phyloP scores from a whole-genome alignment of 2,113 vertebrate genomes.

The Chlamydotis undulata region DNA sequence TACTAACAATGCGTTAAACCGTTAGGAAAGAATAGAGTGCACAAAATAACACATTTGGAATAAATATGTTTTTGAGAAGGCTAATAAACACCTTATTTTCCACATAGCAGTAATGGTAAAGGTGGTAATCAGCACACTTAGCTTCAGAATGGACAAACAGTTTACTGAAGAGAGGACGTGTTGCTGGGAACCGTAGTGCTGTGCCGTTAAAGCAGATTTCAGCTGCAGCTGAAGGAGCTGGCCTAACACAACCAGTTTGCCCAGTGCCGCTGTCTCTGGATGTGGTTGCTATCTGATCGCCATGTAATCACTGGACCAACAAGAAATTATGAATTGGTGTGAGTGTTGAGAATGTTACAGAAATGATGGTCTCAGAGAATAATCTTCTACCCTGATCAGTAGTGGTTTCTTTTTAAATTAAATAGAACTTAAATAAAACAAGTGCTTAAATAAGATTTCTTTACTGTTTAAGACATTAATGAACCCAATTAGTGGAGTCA shows the following conservation, averaged over 20 bases:
- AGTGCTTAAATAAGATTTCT: not conserved
- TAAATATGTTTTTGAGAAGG: not conserved
- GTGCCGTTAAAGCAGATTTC: not conserved
- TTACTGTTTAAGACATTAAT: not conserved
- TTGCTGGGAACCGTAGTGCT: not conserved
- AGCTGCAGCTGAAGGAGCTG: not conserved
- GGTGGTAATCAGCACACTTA: not conserved
- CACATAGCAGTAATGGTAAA: not conserved
- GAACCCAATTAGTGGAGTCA: not conserved
- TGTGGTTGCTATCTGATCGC: not conserved
- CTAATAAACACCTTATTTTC: constrained; percentile 24
- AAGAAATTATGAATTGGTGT: not conserved
- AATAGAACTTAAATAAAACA: not conserved
- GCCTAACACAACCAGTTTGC: not conserved
- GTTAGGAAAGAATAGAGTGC: not conserved
- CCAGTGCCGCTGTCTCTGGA: not conserved
- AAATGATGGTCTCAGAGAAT: not conserved
- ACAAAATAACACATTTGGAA: not conserved
- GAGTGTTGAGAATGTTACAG: not conserved
- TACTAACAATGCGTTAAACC: not conserved
- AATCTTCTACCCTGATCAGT: not conserved
- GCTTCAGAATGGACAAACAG: not conserved
- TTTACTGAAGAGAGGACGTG: not conserved
- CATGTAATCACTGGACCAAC: fast-evolving
- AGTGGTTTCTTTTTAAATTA: not conserved